These are phyloP conservation scores for Xestoiulus laeticollis DNA, from an alignment of 2,888 invertebrate genomes.

Conservation along the genomic window DNA sequence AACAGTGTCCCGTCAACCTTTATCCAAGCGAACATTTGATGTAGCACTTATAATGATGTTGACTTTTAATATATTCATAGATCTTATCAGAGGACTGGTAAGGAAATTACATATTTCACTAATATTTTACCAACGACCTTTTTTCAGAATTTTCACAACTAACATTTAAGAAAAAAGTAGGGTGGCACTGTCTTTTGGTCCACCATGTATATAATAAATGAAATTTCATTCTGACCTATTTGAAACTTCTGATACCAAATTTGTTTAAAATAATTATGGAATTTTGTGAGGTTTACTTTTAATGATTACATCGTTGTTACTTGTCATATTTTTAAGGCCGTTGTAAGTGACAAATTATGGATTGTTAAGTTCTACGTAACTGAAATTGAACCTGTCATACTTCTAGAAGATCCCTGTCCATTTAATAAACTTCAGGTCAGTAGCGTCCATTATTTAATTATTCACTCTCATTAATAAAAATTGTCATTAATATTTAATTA, in stretches of 20 bases:
- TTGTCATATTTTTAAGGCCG: constrained; percentile 38
- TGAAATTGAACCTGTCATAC: constrained; percentile 44
- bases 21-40: constrained; percentile 28
- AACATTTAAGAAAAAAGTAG: too few species aligned
- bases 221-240: too few species aligned
- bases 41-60: not conserved
- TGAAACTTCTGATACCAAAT: too few species aligned
- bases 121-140: too few species aligned
- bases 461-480: not conserved
- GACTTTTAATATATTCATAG: not conserved
- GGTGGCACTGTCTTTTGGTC: too few species aligned
- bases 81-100: constrained; percentile 44
- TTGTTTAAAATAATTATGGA: too few species aligned
- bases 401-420: constrained; percentile 44
- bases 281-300: too few species aligned
- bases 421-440: constrained; percentile 46
- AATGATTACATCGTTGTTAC: not conserved
- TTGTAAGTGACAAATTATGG: constrained; percentile 36
- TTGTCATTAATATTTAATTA: not conserved
- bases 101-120: not conserved
- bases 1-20: not conserved
- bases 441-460: not conserved
- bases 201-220: too few species aligned
- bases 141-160: too few species aligned
- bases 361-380: constrained; percentile 6